Evolutionary conservation across 2,113 vertebrate genomes (phyloP), one percentile per base, ranked within the genome.

Genomic region (Ictalurus furcatus): DNA sequence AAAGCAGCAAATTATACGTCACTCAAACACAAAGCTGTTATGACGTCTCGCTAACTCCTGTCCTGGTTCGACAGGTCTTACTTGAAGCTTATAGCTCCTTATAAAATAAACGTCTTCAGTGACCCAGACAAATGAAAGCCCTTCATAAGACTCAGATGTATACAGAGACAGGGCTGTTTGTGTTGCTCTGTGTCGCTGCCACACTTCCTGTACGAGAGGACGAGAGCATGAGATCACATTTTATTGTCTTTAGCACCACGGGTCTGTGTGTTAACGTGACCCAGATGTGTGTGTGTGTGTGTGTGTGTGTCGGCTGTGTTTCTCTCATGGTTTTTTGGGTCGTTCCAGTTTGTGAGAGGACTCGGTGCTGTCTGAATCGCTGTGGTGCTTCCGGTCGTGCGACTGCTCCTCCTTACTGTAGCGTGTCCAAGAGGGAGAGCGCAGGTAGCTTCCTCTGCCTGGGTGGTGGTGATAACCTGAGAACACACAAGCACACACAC

Each of bases 401-500:
- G 94, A 93, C 58, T 94, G 94, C 90, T 98, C 97, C 0, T 90
- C 96, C 91, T 96, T 96, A 3, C 95, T 95, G 3, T 96, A 94
- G 34, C 96, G 95, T 0, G 96, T 98, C 98, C 98, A 99, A 40
- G 98, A 98, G 0, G 98, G 98, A 0, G 98, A 99, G 85, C 97
- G 97, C 91, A 98, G 96, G 94, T 98, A 98, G 14, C 97, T 95
- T 0, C 74, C 54, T 19, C 97, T 94, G 89, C 96, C 92, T 0
- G 94, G 89, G 52, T 95, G 96, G 19, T 96, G 96, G 84, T 97
- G 97, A 85, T 96, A 95, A 92, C 97, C 98, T 99, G 92, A 0
- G 11, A 37, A 52, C 52, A 84, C 54, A 83, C 61, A 83, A 12
- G 28, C 30, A 34, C 37, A 65, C 14, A 56, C 65, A 67, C 65